These are phyloP conservation scores for Xestoiulus laeticollis DNA, from an alignment of 2,888 invertebrate species.

Conservation along the genomic window DNA sequence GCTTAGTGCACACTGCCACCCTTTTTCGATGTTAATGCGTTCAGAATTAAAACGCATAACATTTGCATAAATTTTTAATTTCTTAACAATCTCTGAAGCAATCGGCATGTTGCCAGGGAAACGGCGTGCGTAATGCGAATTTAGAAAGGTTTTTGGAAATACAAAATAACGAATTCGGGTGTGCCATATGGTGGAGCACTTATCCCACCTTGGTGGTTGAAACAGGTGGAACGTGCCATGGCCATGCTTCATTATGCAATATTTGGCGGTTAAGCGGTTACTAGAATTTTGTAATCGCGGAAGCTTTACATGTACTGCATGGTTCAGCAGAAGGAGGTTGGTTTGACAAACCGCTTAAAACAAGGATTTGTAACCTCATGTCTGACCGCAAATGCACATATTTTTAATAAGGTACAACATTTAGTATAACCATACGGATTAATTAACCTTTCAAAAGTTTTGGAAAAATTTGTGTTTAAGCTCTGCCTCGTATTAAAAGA, in stretches of 20 bases:
- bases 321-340: background rate
- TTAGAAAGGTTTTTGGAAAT: background rate
- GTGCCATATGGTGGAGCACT: background rate
- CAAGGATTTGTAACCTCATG: background rate
- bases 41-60: background rate
- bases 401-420: too few species aligned
- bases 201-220: background rate
- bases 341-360: background rate
- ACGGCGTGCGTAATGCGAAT: background rate
- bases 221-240: background rate
- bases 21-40: background rate
- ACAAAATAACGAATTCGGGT: background rate
- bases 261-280: background rate
- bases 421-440: too few species aligned
- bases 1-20: background rate
- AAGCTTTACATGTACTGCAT: background rate
- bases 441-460: too few species aligned
- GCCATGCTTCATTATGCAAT: background rate
- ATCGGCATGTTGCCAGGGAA: background rate
- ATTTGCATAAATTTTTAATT: conserved; percentile 13
- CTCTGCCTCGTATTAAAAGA: too few species aligned
- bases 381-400: background rate
- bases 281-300: background rate
- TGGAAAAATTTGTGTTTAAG: too few species aligned
- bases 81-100: background rate